Conservation (phyloP, 1,140 invertebrate species). For the Dendroctonus valens region DNA sequence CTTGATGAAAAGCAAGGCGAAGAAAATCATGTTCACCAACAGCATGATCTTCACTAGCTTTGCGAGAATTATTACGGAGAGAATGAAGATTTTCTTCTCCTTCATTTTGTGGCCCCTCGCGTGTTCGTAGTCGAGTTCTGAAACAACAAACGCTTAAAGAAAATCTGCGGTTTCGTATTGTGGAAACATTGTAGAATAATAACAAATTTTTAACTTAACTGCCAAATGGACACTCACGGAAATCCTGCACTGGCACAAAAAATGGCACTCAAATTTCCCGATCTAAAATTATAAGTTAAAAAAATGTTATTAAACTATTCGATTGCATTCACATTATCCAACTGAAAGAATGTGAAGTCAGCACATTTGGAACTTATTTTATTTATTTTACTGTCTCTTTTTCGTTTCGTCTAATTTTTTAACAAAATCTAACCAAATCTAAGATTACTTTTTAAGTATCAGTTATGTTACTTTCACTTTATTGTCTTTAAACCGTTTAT, state of each 20-base stretch:
- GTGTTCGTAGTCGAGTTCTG: conserved; percentile 3
- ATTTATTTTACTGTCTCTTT: too few relatives aligned
- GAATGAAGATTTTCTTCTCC: conserved; percentile 36
- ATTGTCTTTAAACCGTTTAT: too few relatives aligned
- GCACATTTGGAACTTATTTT: too few relatives aligned
- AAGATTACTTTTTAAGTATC: too few relatives aligned
- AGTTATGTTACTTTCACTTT: too few relatives aligned
- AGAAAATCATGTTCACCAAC: conserved; percentile 58
- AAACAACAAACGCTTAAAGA: not conserved
- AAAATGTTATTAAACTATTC: conserved; percentile 28
- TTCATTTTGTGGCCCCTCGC: conserved; percentile 28
- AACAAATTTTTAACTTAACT: conserved; percentile 40
- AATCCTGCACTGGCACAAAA: conserved; percentile 9
- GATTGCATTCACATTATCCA: too few relatives aligned
- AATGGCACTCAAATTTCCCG: conserved; percentile 14
- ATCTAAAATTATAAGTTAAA: conserved; percentile 31
- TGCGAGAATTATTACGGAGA: conserved; percentile 30
- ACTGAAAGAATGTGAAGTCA: too few relatives aligned
- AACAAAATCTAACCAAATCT: too few relatives aligned
- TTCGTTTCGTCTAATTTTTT: too few relatives aligned
- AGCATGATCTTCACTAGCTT: conserved; percentile 33
- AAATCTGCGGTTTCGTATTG: too few relatives aligned
- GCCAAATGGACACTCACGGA: not conserved
- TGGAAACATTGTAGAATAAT: conserved; percentile 26
- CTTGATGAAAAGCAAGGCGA: conserved; percentile 67